These are phyloP conservation scores for Xestoiulus laeticollis DNA, from an alignment of 2,888 invertebrate genomes.

Conservation along the genomic window DNA sequence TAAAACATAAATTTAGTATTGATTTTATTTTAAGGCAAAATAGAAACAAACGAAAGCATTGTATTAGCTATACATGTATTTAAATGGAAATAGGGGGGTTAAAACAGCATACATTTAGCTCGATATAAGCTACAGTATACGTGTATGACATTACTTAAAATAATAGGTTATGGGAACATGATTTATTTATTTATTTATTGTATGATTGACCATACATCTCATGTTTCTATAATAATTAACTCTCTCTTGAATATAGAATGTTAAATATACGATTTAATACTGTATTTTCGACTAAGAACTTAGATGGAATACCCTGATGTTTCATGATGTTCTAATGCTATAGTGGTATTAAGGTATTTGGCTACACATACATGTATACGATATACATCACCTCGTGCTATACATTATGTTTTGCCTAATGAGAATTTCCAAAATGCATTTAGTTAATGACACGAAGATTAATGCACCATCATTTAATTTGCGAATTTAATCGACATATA, in stretches of 20 bases:
- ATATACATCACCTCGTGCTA: background rate
- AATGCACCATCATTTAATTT: constrained; percentile 41
- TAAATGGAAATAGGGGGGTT: background rate
- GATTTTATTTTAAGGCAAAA: background rate
- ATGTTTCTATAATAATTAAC: too few relatives aligned
- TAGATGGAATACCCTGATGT: background rate
- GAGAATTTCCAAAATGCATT: constrained; percentile 30
- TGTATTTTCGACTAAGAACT: background rate
- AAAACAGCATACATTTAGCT: too few relatives aligned
- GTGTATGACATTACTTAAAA: too few relatives aligned
- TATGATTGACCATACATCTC: too few relatives aligned
- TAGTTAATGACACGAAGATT: constrained; percentile 7
- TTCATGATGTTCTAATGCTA: background rate
- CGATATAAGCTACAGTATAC: too few relatives aligned
- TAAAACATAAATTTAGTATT: background rate
- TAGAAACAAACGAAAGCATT: background rate
- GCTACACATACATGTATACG: background rate
- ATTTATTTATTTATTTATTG: too few relatives aligned
- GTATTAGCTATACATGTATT: too few relatives aligned
- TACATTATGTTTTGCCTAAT: constrained; percentile 20
- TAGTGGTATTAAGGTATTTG: background rate
- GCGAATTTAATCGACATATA: constrained; percentile 35
- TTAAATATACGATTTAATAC: background rate
- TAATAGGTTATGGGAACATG: too few relatives aligned
- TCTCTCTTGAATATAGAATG: too few relatives aligned